These are phyloP conservation scores for Alectura lathami DNA, from an alignment of 2,113 vertebrate genomes.

Conservation along the genomic window DNA sequence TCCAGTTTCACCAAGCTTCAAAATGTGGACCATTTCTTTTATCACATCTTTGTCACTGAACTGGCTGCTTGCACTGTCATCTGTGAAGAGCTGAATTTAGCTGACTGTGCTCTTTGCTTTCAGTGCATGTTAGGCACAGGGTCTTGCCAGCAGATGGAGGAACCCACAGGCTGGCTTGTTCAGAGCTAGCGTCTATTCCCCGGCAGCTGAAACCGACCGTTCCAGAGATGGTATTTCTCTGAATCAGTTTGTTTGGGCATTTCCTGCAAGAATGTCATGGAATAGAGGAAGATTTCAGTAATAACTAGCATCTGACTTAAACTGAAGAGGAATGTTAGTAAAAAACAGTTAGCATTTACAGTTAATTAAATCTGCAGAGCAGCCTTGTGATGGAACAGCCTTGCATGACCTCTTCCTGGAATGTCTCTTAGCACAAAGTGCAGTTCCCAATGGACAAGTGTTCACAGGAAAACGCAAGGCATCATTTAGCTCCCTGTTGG, in stretches of 20 bases:
- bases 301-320: not conserved
- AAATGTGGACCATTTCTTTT: not conserved
- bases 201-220: not conserved
- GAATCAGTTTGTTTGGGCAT: conserved; percentile 31
- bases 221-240: not conserved
- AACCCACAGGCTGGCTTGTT: not conserved
- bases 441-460: not conserved
- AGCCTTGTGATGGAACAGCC: not conserved
- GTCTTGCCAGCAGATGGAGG: not conserved
- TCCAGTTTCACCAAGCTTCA: not conserved
- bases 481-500: not conserved
- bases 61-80: not conserved
- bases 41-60: not conserved
- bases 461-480: not conserved
- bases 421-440: not conserved
- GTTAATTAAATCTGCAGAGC: not conserved
- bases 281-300: not conserved
- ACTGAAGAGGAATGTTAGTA: not conserved
- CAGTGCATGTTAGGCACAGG: not conserved
- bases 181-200: not conserved
- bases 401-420: not conserved
- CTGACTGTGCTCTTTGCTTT: not conserved
- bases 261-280: not conserved
- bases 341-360: not conserved
- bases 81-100: not conserved